Evolutionary conservation across 2,113 vertebrate species (phyloP), one percentile per base, ranked within the genome.

Genomic region (Todiramphus saurophagus): DNA sequence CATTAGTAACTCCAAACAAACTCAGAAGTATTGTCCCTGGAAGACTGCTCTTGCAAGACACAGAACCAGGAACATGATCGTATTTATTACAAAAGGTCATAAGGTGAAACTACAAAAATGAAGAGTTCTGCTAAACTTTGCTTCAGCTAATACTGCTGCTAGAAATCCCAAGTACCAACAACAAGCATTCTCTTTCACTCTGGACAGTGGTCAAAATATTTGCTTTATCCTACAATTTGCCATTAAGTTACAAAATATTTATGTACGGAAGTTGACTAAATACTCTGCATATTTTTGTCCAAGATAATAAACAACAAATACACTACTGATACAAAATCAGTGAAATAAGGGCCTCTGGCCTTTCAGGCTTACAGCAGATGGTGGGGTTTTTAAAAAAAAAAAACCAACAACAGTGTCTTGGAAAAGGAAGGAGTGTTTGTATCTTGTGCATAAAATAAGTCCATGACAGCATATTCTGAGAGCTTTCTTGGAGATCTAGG

Each of bases 51-150:
- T 92, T 86, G 58, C 94, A 97, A 96, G 97, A 93, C n/a, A 96
- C 83, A 82, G 90, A 96, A 94, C 84, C 72, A 95, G 76, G 70
- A 97, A 95, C 74, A 90, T 50, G 86, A 94, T 76, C 94, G 84
- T 70, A 94, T 96, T 95, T 89, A 91, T 91, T 97, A 95, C 83
- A 97, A 96, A 97, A 97, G 93, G 92, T 94, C 95, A 95, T 89
- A 59, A 96, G 79, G 95, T 93, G 80, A 95, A 95, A 92, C 83
- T 67, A 92, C 21, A 86, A 96, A 77, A 81, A 92, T 62, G 23
- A 82, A 93, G 78, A 96, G 68, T 88, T 96, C 85, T 90, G 60
- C 75, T 94, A 59, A 91, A 91, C 55, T 94, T 96, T 58, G 88
- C 55, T 95, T 87, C 82, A 83, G 81, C 76, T 67, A 91, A 89